These are phyloP conservation scores for Apostichopus californicus DNA, from an alignment of 35 echinoderm and acorn worm genomes.

Conservation along the genomic window DNA sequence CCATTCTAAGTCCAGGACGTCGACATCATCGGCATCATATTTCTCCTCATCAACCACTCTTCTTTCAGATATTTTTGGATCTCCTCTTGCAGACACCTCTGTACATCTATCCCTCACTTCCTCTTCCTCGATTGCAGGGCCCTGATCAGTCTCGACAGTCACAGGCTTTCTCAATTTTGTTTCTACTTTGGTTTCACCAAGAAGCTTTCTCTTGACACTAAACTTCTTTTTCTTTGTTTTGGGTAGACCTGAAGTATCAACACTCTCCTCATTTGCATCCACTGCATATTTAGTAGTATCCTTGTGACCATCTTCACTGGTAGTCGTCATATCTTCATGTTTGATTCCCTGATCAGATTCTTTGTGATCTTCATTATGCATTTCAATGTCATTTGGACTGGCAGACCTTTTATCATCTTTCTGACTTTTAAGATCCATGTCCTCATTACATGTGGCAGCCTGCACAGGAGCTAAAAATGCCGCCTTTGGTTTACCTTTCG, in stretches of 20 bases:
- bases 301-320: neutral
- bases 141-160: neutral
- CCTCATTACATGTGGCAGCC: neutral
- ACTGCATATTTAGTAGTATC: neutral
- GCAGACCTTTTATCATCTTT: neutral
- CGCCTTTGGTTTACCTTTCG: constrained; percentile 13
- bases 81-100: neutral
- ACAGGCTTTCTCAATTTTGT: neutral
- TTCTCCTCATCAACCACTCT: neutral
- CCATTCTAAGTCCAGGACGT: constrained; percentile 51
- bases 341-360: neutral
- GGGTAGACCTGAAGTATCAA: neutral
- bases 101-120: neutral
- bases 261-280: neutral
- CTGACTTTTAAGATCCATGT: too few relatives aligned
- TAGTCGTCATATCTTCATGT: neutral
- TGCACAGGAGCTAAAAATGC: constrained; percentile 5
- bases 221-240: constrained; percentile 47
- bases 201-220: constrained; percentile 24
- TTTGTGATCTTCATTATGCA: neutral
- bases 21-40: constrained; percentile 34
- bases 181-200: neutral
- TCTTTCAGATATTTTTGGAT: neutral
- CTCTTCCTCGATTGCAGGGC: neutral
- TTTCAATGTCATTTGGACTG: neutral